Evolutionary conservation across 2,797 vertebrate species (phyloP).

Genomic region (Oreortyx pictus): DNA sequence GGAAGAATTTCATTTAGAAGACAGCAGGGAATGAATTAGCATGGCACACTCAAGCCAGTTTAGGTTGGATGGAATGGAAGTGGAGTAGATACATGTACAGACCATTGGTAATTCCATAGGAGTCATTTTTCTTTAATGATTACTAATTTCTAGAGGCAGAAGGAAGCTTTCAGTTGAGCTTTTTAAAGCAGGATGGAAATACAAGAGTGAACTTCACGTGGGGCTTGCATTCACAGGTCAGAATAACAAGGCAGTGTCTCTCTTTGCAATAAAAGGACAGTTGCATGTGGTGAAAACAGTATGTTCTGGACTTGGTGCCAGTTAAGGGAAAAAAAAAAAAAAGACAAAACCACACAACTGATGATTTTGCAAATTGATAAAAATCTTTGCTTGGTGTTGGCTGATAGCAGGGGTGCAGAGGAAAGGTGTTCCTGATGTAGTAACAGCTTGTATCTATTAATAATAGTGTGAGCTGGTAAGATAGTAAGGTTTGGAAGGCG

Average conservation of each 20-base stretch:
- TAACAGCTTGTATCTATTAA: background rate
- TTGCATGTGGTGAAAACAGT: slow-evolving; percentile 56
- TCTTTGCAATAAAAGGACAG: slow-evolving; percentile 62
- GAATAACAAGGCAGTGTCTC: slow-evolving; percentile 52
- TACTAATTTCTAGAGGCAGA: background rate
- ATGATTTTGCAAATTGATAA: slow-evolving; percentile 26
- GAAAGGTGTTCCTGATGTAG: background rate
- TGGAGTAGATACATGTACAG: background rate
- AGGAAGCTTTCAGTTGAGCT: background rate
- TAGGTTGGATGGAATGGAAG: background rate
- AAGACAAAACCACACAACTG: background rate
- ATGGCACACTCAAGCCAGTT: background rate
- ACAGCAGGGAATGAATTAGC: background rate
- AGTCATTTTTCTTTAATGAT: background rate
- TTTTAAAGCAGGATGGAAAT: slow-evolving; percentile 29
- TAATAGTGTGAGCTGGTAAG: background rate
- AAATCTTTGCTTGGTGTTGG: background rate
- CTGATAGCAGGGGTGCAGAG: background rate
- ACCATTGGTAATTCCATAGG: background rate
- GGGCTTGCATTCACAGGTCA: slow-evolving; percentile 40
- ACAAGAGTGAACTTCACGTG: slow-evolving; percentile 26
- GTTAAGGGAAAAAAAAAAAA: background rate
- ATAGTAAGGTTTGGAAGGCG: background rate
- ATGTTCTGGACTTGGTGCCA: slow-evolving; percentile 57
- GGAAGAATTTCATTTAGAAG: background rate